Evolutionary conservation across 2,113 vertebrate genomes (phyloP).

Genomic region (Prochilodus magdalenae): DNA sequence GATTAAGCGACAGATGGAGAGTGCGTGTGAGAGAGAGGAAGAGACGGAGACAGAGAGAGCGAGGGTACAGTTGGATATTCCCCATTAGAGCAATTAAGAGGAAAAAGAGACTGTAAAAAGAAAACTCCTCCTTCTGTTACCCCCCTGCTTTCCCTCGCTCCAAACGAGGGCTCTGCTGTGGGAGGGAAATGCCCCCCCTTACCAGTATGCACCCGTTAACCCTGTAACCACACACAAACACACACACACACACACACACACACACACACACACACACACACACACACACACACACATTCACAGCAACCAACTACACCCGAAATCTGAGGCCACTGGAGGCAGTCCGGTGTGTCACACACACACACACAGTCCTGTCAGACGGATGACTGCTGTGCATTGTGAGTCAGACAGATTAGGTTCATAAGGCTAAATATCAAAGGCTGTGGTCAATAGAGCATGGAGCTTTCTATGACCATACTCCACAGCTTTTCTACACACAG

Average conservation of each 20-base stretch:
- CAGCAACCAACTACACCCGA: constrained; percentile 1
- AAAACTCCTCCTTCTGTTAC: constrained; percentile 16
- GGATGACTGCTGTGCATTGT: neutral
- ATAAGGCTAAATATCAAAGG: constrained; percentile 2
- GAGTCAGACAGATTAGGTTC: neutral
- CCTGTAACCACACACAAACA: constrained; percentile 41
- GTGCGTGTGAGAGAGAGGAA: neutral
- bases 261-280: neutral
- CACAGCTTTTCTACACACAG: too few species aligned
- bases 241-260: constrained; percentile 25
- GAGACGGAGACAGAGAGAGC: neutral
- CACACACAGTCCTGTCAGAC: constrained; percentile 19
- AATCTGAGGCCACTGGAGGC: constrained; percentile 10
- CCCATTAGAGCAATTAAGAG: constrained; percentile 49
- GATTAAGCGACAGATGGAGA: constrained; percentile 10
- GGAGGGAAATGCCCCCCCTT: constrained; percentile 29
- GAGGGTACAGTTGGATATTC: constrained; percentile 38
- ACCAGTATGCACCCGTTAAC: constrained; percentile 49
- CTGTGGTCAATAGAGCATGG: neutral
- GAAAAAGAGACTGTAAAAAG: constrained; percentile 31
- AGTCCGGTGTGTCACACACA: constrained; percentile 9
- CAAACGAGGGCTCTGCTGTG: constrained; percentile 32
- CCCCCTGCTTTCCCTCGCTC: neutral
- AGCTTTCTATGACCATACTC: neutral
- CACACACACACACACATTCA: constrained; percentile 25